A percentile compares a stretch with the other conserved stretches of the same genome.
Conservation (phyloP, 1,140 invertebrate species). For the Neomicropteryx cornuta region DNA sequence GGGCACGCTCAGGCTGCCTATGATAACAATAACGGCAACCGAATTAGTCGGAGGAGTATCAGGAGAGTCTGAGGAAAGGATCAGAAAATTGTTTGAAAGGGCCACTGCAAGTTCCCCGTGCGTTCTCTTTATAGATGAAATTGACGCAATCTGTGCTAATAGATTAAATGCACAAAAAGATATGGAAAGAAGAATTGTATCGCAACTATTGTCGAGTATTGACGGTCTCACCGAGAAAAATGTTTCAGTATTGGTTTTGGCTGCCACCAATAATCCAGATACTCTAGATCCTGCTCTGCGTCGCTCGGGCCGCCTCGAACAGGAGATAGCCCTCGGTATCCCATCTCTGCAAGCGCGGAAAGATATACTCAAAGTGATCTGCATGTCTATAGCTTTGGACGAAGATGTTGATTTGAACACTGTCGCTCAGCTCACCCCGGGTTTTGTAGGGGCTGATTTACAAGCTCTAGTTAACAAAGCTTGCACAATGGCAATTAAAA, state of each 20-base stretch:
- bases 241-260: constrained; percentile 75
- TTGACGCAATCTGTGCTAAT: constrained; percentile 82
- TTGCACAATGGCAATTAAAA: constrained; percentile 72
- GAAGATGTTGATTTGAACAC: constrained; percentile 56
- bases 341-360: constrained; percentile 73
- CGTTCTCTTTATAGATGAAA: constrained; percentile 90
- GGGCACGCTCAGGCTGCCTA: constrained; percentile 55
- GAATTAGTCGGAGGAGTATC: constrained; percentile 91
- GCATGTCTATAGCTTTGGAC: constrained; percentile 57
- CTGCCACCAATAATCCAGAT: constrained; percentile 91
- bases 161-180: constrained; percentile 81
- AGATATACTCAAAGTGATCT: constrained; percentile 62
- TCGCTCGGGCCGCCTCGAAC: constrained; percentile 83
- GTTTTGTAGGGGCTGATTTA: constrained; percentile 95
- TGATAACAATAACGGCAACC: constrained; percentile 79
- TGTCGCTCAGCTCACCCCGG: constrained; percentile 79
- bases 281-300: constrained; percentile 86
- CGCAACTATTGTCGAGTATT: constrained; percentile 79
- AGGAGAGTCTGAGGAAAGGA: constrained; percentile 89
- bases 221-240: constrained; percentile 67
- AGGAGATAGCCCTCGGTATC: constrained; percentile 89
- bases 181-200: constrained; percentile 91
- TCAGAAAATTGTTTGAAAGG: constrained; percentile 82
- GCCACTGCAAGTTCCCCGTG: constrained; percentile 64
- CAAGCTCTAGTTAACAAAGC: constrained; percentile 77